Evolutionary conservation across 2,113 vertebrate genomes (phyloP).

Genomic region (Neolamprologus tretocephalus): DNA sequence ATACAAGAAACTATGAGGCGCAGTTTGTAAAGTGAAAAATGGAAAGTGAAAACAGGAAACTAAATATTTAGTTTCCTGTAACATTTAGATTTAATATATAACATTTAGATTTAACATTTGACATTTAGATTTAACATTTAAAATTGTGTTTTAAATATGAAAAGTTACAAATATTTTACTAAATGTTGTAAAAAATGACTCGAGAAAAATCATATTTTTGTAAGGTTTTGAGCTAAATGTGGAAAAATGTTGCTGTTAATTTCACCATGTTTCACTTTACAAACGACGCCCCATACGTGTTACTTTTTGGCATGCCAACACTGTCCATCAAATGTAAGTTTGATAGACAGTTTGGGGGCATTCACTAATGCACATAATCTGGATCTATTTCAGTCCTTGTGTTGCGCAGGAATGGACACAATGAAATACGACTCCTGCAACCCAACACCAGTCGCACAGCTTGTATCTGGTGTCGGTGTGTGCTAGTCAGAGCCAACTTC

Average conservation of each 20-base stretch:
- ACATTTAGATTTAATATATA: background rate
- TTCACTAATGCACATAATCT: background rate
- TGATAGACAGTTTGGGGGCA: background rate
- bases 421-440: conserved; percentile 44
- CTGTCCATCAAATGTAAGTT: background rate
- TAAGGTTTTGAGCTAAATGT: background rate
- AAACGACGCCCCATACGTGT: rapidly evolving
- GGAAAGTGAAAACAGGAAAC: background rate
- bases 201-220: background rate
- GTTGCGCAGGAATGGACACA: background rate
- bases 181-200: background rate
- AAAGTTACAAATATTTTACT: background rate
- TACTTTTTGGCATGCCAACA: background rate
- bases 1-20: background rate
- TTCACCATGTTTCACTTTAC: background rate
- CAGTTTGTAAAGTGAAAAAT: background rate
- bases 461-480: conserved; percentile 36
- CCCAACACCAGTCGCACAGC: conserved; percentile 10
- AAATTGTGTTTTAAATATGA: background rate
- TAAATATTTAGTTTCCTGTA: background rate
- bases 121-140: background rate
- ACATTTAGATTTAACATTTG: background rate
- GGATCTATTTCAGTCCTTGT: background rate
- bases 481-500: background rate
- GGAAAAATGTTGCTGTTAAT: background rate